Conservation (phyloP, 2,797 vertebrate genomes). For the Monodelphis domestica region DNA sequence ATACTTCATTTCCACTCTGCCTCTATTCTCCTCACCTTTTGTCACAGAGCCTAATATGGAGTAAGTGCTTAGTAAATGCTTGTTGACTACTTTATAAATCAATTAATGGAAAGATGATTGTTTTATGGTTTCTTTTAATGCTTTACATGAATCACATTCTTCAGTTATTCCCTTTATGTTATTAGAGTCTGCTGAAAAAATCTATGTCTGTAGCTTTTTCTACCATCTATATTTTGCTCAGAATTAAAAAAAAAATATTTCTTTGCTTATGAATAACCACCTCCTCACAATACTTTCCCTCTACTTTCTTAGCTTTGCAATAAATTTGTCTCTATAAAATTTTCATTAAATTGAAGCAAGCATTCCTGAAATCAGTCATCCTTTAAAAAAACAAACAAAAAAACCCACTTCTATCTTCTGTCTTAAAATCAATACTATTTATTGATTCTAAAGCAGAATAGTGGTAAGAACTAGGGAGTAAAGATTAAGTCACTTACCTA, state of each 20-base stretch:
- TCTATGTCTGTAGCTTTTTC: background rate
- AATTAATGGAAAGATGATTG: background rate
- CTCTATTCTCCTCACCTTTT: background rate
- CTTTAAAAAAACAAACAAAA: too few relatives aligned
- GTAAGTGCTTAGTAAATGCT: background rate
- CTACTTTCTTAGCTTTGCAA: background rate
- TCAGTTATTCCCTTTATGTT: background rate
- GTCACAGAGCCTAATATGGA: background rate
- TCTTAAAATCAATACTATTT: too few relatives aligned
- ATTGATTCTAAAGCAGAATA: too few relatives aligned
- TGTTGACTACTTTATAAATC: background rate
- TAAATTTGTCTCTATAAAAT: background rate
- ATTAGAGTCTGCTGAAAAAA: background rate
- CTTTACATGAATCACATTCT: background rate
- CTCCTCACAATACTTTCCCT: background rate
- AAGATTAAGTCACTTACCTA: too few relatives aligned
- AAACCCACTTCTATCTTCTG: too few relatives aligned
- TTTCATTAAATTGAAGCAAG: constrained; percentile 12
- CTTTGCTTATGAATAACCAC: background rate
- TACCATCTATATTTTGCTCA: background rate
- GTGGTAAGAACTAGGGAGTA: too few relatives aligned
- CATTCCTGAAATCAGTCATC: background rate
- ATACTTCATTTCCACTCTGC: background rate
- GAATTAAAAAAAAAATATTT: too few relatives aligned
- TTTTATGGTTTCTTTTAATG: background rate